Evolutionary conservation across 2,888 invertebrate genomes (phyloP), one percentile per base, ranked within the genome.

Genomic region (Mesodorylaimus sp.): DNA sequence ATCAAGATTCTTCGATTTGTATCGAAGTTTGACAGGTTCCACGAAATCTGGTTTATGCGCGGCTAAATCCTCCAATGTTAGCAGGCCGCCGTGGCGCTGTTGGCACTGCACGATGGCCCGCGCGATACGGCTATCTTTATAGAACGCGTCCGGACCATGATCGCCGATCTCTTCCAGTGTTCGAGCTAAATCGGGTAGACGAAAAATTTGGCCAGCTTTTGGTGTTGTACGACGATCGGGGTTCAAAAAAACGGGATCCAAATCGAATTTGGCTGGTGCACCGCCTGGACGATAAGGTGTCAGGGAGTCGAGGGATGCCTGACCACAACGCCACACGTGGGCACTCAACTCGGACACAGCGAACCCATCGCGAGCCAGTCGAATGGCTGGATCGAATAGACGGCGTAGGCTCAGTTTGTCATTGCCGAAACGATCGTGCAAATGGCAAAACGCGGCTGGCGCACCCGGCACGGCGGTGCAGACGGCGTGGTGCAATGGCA

Each of bases 51-150:
- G 3, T 23, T 23, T 7, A 36, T 47, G 44, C 2, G 44, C 36
- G 2, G 50, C 50, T 45, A 50, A 47, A 24, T 50, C 50, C 23
- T 50, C 50, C 28, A 43, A 25, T 28, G 28, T 28, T 24, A 43
- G 19, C 13, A 27, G 25, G 2, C 47, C 47, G 5, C 47, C 47
- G 21, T 10, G 16, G 25, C 3, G 3, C 5, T 3, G 21, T 24
- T 32, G 16, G 16, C 10, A 7, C 13, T 47, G 21, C 19, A 36
- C 45, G 24, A 50, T 50, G n/a, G 28, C 28, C 19, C 25, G 5
- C 24, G 50, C 27, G 27, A 48, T 50, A 10, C 50, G 27, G 3
- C 50, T 45, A 16, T 32, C 16, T n/a, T 45, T 13, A 27, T 50
- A 50, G 29, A 50, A 50, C 2, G 46, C 45, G 19, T 23, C 19